Evolutionary conservation across 2,888 invertebrate genomes (phyloP), one percentile per base, ranked within the genome.

Genomic region (Dione vanillae): DNA sequence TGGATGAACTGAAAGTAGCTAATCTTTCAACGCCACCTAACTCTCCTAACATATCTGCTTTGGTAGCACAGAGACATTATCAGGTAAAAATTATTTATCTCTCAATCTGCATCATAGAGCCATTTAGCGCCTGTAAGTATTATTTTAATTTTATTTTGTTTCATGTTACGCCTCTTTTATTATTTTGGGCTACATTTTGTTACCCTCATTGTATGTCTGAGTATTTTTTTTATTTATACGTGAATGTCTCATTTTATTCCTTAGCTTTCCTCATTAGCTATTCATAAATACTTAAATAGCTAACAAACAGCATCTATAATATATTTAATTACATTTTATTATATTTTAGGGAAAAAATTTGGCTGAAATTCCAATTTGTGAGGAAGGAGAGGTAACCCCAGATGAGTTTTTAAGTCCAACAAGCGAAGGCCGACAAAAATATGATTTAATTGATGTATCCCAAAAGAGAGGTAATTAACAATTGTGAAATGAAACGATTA

Each of bases 1-100:
- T 92, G 82, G 94, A 94, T 76, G 92, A 94, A 75, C 88, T 94
- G 66, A 91, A 92, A 79, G 88, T 87, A 74, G 85, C 83, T 69
- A 84, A 79, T 79, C 90, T 95, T 71, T 89, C 94, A 52, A 96
- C 96, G 73, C 96, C 96, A 72, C 96, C 96, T 74, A 96, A 96
- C 85, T 96, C 96, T 54, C 96, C 96, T 61, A 96, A 96, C 86
- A 95, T 96, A 76, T 96, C 96, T 61, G 94, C 94, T 78, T 87
- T 90, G 69, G 94, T 95, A 82, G 92, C 93, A 78, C 94, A 94
- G 80, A 94, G 94, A 79, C 94, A 91, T 79, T 95, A 94, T 84
- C 94, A 94, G 93, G 94, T 94, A 92, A 89, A 76, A 78, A 78
- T 79, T 49, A 7, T 14, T 49, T 64, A n/a, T 51, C 35, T 77